Conservation (phyloP, 2,113 vertebrate species). For the Nannospalax galili region DNA sequence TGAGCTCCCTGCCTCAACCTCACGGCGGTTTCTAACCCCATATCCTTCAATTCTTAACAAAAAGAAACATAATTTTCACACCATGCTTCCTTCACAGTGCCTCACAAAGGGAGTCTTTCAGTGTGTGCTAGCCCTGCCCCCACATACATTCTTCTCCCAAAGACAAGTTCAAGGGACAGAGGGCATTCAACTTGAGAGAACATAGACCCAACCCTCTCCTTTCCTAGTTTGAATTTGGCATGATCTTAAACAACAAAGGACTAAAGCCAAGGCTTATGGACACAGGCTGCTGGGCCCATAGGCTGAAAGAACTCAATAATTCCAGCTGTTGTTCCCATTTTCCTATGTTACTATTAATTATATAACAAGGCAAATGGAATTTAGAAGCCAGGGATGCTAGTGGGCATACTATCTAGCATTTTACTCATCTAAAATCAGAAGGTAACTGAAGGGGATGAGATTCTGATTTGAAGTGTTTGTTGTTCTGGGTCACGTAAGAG, state of each 20-base stretch:
- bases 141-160: neutral
- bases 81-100: neutral
- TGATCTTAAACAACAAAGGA: neutral
- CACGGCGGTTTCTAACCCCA: constrained; percentile 71
- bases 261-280: neutral
- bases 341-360: constrained; percentile 19
- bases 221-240: neutral
- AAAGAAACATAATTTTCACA: constrained; percentile 33
- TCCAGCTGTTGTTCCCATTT: neutral
- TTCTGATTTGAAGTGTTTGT: neutral
- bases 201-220: neutral
- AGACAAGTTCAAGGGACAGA: neutral
- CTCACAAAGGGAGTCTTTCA: neutral
- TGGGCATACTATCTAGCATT: neutral
- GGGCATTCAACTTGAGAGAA: neutral
- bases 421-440: constrained; percentile 50
- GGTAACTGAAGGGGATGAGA: constrained; percentile 28
- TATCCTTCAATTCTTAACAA: neutral
- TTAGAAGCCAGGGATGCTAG: neutral
- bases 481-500: neutral
- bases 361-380: neutral
- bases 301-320: neutral
- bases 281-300: neutral
- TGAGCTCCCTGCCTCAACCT: constrained; percentile 46
- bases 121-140: neutral